Evolutionary conservation across 1,140 invertebrate species (phyloP).

Genomic region (Drosophila seguyi): DNA sequence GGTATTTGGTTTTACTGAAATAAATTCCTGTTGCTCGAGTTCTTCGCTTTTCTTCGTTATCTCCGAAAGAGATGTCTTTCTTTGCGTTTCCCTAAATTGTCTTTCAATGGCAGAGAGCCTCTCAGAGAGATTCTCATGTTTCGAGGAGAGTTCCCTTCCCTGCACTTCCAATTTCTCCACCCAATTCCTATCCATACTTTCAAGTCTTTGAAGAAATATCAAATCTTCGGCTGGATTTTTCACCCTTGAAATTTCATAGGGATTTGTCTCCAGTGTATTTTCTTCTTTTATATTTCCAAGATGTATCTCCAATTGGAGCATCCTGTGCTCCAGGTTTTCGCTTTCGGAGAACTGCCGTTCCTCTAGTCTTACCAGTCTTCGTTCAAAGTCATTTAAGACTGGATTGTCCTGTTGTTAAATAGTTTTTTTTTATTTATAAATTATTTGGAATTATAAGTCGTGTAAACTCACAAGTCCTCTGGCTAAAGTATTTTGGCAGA

Average conservation of each 20-base stretch:
- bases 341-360: not conserved
- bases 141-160: too few species aligned
- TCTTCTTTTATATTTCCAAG: too few species aligned
- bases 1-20: not conserved
- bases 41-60: not conserved
- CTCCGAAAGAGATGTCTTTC: not conserved
- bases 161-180: too few species aligned
- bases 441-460: accelerated
- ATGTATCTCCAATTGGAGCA: not conserved
- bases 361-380: conserved; percentile 2
- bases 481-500: not conserved
- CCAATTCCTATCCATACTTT: too few species aligned
- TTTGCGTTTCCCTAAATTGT: too few species aligned
- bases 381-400: not conserved
- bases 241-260: too few species aligned
- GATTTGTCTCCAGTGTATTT: too few species aligned
- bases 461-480: not conserved
- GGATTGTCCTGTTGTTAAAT: not conserved
- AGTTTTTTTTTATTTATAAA: not conserved
- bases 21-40: not conserved
- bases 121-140: too few species aligned
- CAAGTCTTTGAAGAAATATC: too few species aligned
- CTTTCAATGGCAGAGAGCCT: too few species aligned
- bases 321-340: not conserved
- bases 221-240: too few species aligned